A percentile compares a stretch with the other conserved stretches of the same genome.
These are phyloP conservation scores for Chunga burmeisteri DNA, from an alignment of 2,113 vertebrate genomes.

Conservation along the genomic window DNA sequence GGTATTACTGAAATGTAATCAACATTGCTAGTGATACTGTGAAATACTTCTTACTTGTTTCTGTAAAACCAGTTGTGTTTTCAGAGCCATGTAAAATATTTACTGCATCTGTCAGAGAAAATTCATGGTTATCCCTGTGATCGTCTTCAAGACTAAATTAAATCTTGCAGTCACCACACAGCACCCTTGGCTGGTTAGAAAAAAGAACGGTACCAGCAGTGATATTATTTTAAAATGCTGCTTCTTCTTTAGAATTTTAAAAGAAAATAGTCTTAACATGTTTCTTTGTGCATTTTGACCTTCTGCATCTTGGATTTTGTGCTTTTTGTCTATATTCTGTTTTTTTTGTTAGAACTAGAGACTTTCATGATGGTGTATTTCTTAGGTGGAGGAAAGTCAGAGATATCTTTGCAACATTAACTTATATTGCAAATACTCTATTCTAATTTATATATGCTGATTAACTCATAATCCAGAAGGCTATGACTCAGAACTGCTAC, in stretches of 20 bases:
- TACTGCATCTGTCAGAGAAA: background rate
- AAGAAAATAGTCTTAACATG: background rate
- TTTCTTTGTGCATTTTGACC: background rate
- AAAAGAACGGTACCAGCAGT: background rate
- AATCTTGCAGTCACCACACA: background rate
- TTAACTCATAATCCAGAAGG: background rate
- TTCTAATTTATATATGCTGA: background rate
- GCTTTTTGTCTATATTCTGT: accelerated
- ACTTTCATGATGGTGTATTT: background rate
- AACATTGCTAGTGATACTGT: background rate
- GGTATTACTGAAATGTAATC: background rate
- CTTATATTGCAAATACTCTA: background rate
- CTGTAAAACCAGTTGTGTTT: background rate
- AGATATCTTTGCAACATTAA: background rate
- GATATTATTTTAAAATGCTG: background rate
- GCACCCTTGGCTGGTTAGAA: background rate
- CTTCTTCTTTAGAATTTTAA: background rate
- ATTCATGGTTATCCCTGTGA: background rate
- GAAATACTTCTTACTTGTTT: slow-evolving; percentile 13
- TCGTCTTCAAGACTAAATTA: background rate
- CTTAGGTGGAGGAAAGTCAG: accelerated
- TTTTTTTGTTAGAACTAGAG: background rate
- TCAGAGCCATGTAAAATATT: background rate
- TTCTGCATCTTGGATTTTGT: background rate
- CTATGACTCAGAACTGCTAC: background rate